Evolutionary conservation across 2,888 invertebrate genomes (phyloP), one percentile per base, ranked within the genome.

Genomic region (Mechanitis mazaeus): DNA sequence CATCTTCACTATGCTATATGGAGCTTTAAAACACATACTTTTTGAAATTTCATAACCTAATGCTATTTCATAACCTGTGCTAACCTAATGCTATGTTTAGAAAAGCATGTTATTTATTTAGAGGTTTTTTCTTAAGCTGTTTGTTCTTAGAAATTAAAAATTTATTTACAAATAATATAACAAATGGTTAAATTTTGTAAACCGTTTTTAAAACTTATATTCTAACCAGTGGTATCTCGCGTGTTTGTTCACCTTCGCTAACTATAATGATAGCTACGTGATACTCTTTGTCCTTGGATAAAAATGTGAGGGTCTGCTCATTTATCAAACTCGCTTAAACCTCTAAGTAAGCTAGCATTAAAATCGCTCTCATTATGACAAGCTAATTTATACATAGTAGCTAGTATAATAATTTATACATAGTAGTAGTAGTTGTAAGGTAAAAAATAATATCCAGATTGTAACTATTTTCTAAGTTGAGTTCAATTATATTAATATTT

Each of bases 11-110:
- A 56, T 35, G 55, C 42, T 33, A 50, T 46, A 61, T 58, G 78
- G 79, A 81, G 80, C 81, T 80, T 76, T 78, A 84, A 79, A 77
- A 71, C 71, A 70, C 72, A 75, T 78, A 76, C 75, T 71, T 72
- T 72, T 63, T 71, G 71, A 61, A 71, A 74, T 61, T 57, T 53
- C 60, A 57, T 54, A 59, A 38, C 12, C 45, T 33, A 53, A 63
- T 47, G 60, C 31, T 58, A 59, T 58, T 64, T 59, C 42, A 56
- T 59, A 28, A 50, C 56, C 47, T 20, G 55, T 59, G 12, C 53
- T 59, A 64, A 59, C 6, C 9, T 3, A 9, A 38, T 7, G 38
- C 7, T 38, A 38, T 38, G 38, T 38, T 38, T 20, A 20, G 20
- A 20, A 20, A 20, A 20, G 20, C 20, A 20, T 20, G 20, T 20